Evolutionary conservation across 2,797 vertebrate species (phyloP).

Genomic region (Scleropages formosus): DNA sequence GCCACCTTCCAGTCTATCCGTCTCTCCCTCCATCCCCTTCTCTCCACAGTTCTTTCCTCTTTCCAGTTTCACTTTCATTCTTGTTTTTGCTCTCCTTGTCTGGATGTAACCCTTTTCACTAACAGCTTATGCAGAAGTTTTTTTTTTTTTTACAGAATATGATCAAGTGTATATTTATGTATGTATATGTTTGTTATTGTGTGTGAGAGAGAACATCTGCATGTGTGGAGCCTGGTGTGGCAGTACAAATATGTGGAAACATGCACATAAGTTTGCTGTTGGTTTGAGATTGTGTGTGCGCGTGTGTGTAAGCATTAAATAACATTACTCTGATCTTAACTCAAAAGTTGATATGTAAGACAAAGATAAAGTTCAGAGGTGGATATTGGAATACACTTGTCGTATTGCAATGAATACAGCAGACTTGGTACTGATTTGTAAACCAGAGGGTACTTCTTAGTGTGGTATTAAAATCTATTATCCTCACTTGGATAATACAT

Average conservation of each 20-base stretch:
- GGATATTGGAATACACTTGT: conserved; percentile 6
- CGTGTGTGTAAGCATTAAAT: not conserved
- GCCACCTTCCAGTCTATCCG: not conserved
- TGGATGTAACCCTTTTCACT: not conserved
- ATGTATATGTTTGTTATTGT: conserved; percentile 3
- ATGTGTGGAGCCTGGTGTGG: conserved; percentile 33
- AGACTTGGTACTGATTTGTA: conserved; percentile 2
- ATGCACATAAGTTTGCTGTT: conserved; percentile 67
- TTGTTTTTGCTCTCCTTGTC: not conserved
- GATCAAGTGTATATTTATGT: conserved; percentile 52
- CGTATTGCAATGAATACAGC: not conserved
- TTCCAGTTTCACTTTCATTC: not conserved
- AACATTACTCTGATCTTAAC: conserved; percentile 16
- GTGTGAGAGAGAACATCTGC: conserved; percentile 48
- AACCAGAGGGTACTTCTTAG: conserved; percentile 3
- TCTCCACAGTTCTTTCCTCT: conserved; percentile 34
- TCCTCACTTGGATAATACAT: not conserved
- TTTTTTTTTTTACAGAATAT: conserved; percentile 61
- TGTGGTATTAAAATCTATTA: not conserved
- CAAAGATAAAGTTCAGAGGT: conserved; percentile 14
- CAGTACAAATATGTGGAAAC: conserved; percentile 77
- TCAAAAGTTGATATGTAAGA: too few relatives aligned
- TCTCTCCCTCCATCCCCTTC: not conserved
- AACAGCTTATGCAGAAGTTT: conserved; percentile 75
- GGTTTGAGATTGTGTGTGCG: conserved; percentile 60